Base-by-base conservation (phyloP, 2,888 invertebrate species). In the Calliphora vomitoria region DNA sequence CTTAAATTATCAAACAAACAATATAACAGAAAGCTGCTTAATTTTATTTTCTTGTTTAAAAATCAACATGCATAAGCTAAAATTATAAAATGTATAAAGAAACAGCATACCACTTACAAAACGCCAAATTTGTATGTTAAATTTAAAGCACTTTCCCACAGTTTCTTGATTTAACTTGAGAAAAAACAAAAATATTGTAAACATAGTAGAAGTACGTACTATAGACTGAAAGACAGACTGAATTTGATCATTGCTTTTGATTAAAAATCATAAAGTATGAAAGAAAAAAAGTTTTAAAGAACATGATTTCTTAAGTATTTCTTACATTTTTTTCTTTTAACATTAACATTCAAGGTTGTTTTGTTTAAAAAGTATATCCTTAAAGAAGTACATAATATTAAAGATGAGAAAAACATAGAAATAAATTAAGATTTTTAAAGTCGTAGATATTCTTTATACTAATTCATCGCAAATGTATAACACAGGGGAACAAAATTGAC, bases 281-380 rank as follows among this genome's bases (percentile, higher is more conserved):
- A 53, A 71, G n/a, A 25, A n/a, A 47, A n/a, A 71, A 71, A 71
- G 10, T 71, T 50, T 38, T 64, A n/a, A 38, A 64, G 25, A 41
- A 68, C 4, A 68, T 55, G 55, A 55, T 20, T 55, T 55, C 18
- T 20, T 66, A 44, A 55, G 55, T 55, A 55, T 55, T 44, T 68
- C 44, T 60, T 44, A 13, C 13, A 4, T 13, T 15, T 20, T 5
- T 20, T 66, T 44, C 13, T 47, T 47, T 44, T 15, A 8, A 68
- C 44, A 47, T 66, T 72, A 38, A 72, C 38, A 53, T 72, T 72
- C 72, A 72, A 72, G 58, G 72, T 58, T 72, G 15, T 58, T 72
- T 58, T 35, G 41, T 58, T 72, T 8, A 8, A 58, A 25, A 44
- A 11, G 11, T 35, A 44, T 11, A 44, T 44, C 13, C 11, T 44